phyloP scores from a whole-genome alignment of 2,113 vertebrate species.

The Petrocephalus microphthalmus region DNA sequence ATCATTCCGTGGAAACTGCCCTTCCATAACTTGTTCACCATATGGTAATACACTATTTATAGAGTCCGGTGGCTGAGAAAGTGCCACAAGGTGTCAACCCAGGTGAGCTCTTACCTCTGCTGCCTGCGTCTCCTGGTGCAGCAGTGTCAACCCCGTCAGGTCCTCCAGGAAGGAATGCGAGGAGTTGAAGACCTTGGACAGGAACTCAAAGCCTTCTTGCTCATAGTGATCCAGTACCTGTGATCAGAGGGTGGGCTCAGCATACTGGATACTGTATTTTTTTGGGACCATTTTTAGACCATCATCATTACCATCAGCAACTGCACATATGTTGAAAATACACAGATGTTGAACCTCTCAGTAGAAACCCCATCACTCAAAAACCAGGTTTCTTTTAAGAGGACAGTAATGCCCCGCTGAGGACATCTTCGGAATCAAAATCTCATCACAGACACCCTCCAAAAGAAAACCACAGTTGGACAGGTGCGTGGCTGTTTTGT shows the following conservation, averaged over 20 bases:
- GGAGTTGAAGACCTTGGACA: slow-evolving; percentile 92
- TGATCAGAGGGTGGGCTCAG: background rate
- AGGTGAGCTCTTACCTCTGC: slow-evolving; percentile 77
- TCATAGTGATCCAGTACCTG: slow-evolving; percentile 93
- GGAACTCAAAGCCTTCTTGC: slow-evolving; percentile 82
- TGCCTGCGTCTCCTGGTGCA: slow-evolving; percentile 96
- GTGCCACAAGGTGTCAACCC: background rate
- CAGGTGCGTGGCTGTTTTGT: background rate
- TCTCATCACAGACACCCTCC: background rate
- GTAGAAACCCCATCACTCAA: background rate
- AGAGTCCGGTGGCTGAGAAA: background rate
- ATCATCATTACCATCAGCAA: background rate
- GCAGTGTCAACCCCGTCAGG: slow-evolving; percentile 85
- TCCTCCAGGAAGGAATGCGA: slow-evolving; percentile 99
- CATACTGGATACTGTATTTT: background rate
- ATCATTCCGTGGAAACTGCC: background rate
- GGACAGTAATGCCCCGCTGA: background rate
- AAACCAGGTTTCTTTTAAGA: background rate
- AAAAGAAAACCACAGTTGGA: background rate
- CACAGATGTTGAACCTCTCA: background rate
- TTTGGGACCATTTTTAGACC: background rate
- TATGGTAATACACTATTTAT: background rate
- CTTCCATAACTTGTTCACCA: background rate
- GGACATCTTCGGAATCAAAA: background rate
- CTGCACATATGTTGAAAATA: too few species aligned